Conservation (phyloP, 2,113 vertebrate species). For the Campylorhamphus procurvoides region DNA sequence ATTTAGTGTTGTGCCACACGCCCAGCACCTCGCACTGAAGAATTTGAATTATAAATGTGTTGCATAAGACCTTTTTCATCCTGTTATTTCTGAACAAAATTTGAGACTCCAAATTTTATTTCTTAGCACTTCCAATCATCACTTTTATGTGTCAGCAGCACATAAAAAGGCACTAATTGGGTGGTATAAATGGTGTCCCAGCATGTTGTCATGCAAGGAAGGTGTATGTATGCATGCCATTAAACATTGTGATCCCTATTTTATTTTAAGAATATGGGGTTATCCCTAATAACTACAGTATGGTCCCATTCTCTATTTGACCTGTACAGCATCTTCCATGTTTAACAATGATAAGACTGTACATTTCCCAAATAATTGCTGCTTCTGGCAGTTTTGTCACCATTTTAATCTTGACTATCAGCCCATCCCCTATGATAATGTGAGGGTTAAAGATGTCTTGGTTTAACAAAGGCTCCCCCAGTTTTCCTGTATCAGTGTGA, state of each 20-base stretch:
- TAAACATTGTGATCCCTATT: neutral
- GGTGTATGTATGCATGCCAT: neutral
- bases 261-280: neutral
- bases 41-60: neutral
- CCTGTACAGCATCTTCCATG: rapidly evolving
- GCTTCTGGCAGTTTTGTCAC: neutral
- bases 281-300: neutral
- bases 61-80: neutral
- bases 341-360: neutral
- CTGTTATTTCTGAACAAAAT: neutral
- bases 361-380: neutral
- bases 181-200: neutral
- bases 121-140: neutral
- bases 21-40: neutral
- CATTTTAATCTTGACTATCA: neutral
- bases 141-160: neutral
- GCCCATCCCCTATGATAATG: neutral
- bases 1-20: neutral
- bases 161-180: neutral
- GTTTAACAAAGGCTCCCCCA: neutral
- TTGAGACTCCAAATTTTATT: neutral
- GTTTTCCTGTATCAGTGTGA: neutral
- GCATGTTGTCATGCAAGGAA: neutral
- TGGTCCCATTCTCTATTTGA: neutral
- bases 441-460: neutral